Percentiles rank a stretch among this genome's conserved stretches.
Evolutionary conservation across 1,140 invertebrate species (phyloP).

Genomic region (Aphaenogaster ashmeadi): DNA sequence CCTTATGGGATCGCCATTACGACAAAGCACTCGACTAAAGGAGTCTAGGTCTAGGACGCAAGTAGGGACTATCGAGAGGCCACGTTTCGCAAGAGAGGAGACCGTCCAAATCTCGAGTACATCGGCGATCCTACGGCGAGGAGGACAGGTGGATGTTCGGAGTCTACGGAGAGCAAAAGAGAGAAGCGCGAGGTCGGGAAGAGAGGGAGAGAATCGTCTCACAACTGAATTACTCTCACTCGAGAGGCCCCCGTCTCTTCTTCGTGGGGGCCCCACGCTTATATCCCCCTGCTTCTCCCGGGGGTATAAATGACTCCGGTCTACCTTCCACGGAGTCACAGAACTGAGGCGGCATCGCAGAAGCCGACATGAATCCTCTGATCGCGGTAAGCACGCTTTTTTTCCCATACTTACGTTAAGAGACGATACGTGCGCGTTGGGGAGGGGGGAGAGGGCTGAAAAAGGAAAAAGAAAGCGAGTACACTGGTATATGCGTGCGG

Average conservation of each 20-base stretch:
- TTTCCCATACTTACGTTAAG: constrained; percentile 63
- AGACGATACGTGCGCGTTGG: background rate
- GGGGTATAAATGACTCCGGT: constrained; percentile 86
- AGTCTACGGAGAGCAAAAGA: constrained; percentile 35
- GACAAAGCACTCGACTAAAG: constrained; percentile 16
- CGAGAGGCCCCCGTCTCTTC: constrained; percentile 81
- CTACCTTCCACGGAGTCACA: constrained; percentile 86
- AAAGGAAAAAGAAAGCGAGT: constrained; percentile 57
- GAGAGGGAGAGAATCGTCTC: constrained; percentile 81
- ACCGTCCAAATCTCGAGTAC: constrained; percentile 64
- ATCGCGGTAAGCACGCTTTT: constrained; percentile 86
- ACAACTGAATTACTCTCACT: constrained; percentile 86
- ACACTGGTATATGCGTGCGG: background rate
- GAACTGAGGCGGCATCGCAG: constrained; percentile 86
- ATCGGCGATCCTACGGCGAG: background rate
- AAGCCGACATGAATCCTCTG: constrained; percentile 87
- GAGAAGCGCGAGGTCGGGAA: constrained; percentile 63
- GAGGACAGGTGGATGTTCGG: constrained; percentile 35
- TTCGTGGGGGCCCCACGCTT: constrained; percentile 73
- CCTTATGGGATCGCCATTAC: background rate
- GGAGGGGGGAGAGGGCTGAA: constrained; percentile 25
- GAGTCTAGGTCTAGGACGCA: constrained; percentile 85
- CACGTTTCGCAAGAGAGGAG: constrained; percentile 68
- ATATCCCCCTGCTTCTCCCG: constrained; percentile 73
- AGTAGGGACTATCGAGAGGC: constrained; percentile 41